phyloP scores from a whole-genome alignment of 2,797 vertebrate species.

The Phyllotis vaccarum region DNA sequence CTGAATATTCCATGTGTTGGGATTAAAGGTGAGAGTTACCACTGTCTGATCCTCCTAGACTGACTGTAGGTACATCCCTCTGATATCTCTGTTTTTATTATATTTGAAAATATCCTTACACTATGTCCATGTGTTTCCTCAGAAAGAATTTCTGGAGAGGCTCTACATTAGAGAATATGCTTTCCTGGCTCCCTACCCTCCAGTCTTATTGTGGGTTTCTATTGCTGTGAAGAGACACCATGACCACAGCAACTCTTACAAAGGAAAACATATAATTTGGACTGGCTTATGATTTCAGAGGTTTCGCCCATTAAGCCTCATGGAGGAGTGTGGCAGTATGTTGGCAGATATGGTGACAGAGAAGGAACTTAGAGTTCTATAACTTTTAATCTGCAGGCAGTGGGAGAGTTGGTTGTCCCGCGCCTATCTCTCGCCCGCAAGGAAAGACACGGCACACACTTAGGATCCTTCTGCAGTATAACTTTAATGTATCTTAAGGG shows the following conservation, averaged over 20 bases:
- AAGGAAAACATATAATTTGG: neutral
- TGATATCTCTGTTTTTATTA: too few relatives aligned
- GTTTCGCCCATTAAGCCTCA: neutral
- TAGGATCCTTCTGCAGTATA: too few relatives aligned
- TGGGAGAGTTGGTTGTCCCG: too few relatives aligned
- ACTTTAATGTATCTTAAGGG: too few relatives aligned
- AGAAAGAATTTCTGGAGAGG: neutral
- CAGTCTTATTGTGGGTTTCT: neutral
- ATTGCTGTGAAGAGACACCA: neutral
- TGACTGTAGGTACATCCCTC: too few relatives aligned
- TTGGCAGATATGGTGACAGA: neutral
- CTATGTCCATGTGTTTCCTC: neutral
- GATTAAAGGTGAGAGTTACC: too few relatives aligned
- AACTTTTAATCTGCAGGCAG: neutral
- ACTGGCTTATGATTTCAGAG: neutral
- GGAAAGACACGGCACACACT: too few relatives aligned
- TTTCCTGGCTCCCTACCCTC: accelerated
- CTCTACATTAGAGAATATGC: neutral
- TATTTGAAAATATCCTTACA: too few relatives aligned
- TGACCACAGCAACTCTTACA: neutral
- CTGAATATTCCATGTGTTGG: too few relatives aligned
- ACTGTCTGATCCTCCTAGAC: too few relatives aligned
- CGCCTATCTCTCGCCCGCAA: too few relatives aligned
- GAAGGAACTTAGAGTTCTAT: neutral
- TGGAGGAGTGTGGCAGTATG: neutral